These are phyloP conservation scores for Pachliopta kotzebuea DNA, from an alignment of 2,888 invertebrate species.

Conservation along the genomic window DNA sequence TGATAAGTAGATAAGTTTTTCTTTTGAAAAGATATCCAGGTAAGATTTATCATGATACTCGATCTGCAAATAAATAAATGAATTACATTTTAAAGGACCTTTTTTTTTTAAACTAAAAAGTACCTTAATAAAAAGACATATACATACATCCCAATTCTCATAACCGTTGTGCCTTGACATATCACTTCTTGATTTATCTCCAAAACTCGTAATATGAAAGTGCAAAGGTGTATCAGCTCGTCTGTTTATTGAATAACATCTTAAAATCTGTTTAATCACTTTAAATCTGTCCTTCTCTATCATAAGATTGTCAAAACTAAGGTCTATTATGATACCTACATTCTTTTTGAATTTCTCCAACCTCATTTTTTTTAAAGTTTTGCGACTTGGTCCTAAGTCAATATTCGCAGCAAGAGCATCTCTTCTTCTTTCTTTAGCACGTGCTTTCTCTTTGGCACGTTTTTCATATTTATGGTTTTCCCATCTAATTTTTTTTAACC, in stretches of 20 bases:
- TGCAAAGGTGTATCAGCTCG: constrained; percentile 89
- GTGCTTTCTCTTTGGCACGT: constrained; percentile 85
- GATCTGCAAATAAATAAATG: constrained; percentile 75
- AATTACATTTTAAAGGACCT: background rate
- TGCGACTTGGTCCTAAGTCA: constrained; percentile 88
- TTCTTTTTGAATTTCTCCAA: constrained; percentile 85
- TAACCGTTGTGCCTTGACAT: constrained; percentile 92
- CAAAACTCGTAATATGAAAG: constrained; percentile 90
- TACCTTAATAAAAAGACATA: constrained; percentile 17
- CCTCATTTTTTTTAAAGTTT: constrained; percentile 87
- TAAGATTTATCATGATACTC: constrained; percentile 85
- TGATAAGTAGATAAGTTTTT: constrained; percentile 92
- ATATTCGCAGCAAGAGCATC: constrained; percentile 86
- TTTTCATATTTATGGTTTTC: constrained; percentile 84
- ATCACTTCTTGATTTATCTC: constrained; percentile 85
- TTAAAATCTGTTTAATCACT: constrained; percentile 93
- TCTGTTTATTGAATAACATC: constrained; percentile 95
- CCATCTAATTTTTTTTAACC: constrained; percentile 87
- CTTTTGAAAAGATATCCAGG: constrained; percentile 85
- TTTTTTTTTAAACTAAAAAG: no score
- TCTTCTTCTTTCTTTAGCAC: constrained; percentile 84
- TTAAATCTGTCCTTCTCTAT: constrained; percentile 92
- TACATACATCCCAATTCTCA: constrained; percentile 95
- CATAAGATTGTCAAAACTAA: constrained; percentile 96
- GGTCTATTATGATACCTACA: constrained; percentile 89